Base-by-base conservation (phyloP, 2,888 invertebrate genomes). In the Piscicola geometra region DNA sequence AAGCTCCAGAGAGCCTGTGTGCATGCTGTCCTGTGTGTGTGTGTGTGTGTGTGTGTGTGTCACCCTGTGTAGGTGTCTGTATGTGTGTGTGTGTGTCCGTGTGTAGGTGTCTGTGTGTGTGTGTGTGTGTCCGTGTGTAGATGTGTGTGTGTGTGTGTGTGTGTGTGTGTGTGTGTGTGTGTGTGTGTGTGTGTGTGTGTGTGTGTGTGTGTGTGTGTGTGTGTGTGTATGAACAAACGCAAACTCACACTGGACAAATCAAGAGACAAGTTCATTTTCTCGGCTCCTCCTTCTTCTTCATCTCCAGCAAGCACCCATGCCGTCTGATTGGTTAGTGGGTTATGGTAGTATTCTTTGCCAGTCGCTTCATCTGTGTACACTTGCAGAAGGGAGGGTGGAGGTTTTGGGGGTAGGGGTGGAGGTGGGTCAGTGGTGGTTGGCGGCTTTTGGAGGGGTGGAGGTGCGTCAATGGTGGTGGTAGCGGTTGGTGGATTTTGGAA, bases 361-460 rank as follows among this genome's bases (percentile, higher is more conserved):
- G 72, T 32, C 41, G 47, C 66, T 18, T 60, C 47, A 64, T 76
- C 76, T n/a, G 18, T 30, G 67, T 76, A 50, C 36, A 71, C 67
- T 36, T 76, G 66, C 9, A 47, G 25, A 5, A 56, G 21, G 21
- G 5, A 18, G n/a, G 21, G 5, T 25, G 21, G n/a, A n/a, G 60
- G 60, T 21, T 56, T 56, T 56, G 60, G 60, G n/a, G 60, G 60
- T n/a, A 56, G 60, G 21, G 41, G 41, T 5, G 41, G 41, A 9
- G 41, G 41, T 5, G 15, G 41, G 41, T 41, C 41, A 15, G 41
- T 41, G 9, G 5, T 41, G 41, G 41, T 9, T n/a, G n/a, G n/a
- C n/a, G n/a, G n/a, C n/a, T n/a, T n/a, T n/a, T n/a, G n/a, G n/a
- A n/a, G n/a, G n/a, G n/a, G n/a, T n/a, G n/a, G n/a, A n/a, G n/a